phyloP scores from a whole-genome alignment of 37 sponge, comb jelly and placozoan species.

The Lycopodina hypogea region DNA sequence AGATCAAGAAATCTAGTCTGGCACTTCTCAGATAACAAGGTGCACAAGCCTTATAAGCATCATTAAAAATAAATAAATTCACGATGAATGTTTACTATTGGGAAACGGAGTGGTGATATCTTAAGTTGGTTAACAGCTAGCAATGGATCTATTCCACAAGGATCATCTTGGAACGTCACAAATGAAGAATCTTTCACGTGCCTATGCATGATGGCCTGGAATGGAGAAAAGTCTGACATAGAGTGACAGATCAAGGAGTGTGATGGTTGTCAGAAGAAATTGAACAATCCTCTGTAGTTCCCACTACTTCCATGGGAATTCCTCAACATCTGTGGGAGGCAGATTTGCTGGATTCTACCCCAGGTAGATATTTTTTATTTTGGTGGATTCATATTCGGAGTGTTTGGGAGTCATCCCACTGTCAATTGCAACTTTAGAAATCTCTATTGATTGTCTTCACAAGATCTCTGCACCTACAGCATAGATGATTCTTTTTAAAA shows the following conservation, averaged over 20 bases:
- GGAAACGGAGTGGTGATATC: no score
- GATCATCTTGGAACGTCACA: no score
- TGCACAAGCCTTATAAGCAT: no score
- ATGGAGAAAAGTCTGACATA: conserved; percentile 1
- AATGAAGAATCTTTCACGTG: not conserved
- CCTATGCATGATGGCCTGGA: conserved; percentile 17
- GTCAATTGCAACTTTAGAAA: not conserved
- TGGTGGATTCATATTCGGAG: conserved; percentile 22
- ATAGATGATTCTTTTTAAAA: conserved; percentile 10
- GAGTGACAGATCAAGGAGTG: not conserved
- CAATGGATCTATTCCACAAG: no score
- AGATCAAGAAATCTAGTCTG: no score
- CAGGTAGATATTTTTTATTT: conserved; percentile 4
- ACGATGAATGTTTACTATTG: no score
- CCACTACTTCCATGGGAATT: conserved; percentile 2
- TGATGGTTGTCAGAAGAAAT: conserved; percentile 10
- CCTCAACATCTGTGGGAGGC: not conserved
- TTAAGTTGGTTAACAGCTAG: no score
- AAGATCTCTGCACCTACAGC: conserved; percentile 11
- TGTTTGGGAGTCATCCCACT: not conserved
- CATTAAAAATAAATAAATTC: no score
- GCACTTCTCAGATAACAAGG: no score
- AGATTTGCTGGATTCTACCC: conserved; percentile 13
- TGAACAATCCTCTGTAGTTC: not conserved
- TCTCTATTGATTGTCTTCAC: not conserved